Base-by-base conservation (phyloP, 1,140 invertebrate species). In the Wiebesia pumilae region DNA sequence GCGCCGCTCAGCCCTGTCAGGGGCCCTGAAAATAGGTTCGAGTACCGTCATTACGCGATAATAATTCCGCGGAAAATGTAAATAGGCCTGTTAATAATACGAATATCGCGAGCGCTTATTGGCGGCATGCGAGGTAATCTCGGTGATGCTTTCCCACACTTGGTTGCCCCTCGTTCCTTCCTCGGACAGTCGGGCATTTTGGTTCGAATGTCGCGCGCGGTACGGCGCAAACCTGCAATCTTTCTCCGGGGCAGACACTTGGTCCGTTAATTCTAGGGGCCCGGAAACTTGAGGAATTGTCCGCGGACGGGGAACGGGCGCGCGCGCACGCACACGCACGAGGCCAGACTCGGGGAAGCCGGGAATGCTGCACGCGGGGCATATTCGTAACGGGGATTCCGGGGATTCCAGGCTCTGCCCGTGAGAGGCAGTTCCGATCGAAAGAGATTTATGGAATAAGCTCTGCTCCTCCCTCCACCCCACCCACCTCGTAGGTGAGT, bases 251-350 rank as follows among this genome's bases (percentile, higher is more conserved):
- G 79, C 79, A 67, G 73, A 30, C 90, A 35, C 89, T 88, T 90
- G 84, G 89, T 89, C 89, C 88, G 90, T 87, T 92, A 92, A 92
- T 92, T 93, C 91, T 91, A 93, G 91, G 91, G 91, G 89, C 88
- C 89, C 89, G 89, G 90, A 92, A 91, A 89, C 90, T 90, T 89
- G 90, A 88, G 91, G 89, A 91, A 91, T 92, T 90, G 90, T 90
- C 89, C 89, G 87, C 88, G 84, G 87, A 88, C 88, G 85, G 87
- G 38, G n/a, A 21, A 24, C 33, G 58, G 33, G 30, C 43, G 12
- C 35, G 30, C 47, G 24, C n/a, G 16, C 47, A 30, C 43, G 30
- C 30, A 27, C 14, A 33, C 24, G 27, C 3, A 40, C 51, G n/a
- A n/a, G 14, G 14, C 43, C 6, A 47, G 43, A 47, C 43, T 6